phyloP scores from a whole-genome alignment of 1,140 invertebrate species.

The Halictus rubicundus region DNA sequence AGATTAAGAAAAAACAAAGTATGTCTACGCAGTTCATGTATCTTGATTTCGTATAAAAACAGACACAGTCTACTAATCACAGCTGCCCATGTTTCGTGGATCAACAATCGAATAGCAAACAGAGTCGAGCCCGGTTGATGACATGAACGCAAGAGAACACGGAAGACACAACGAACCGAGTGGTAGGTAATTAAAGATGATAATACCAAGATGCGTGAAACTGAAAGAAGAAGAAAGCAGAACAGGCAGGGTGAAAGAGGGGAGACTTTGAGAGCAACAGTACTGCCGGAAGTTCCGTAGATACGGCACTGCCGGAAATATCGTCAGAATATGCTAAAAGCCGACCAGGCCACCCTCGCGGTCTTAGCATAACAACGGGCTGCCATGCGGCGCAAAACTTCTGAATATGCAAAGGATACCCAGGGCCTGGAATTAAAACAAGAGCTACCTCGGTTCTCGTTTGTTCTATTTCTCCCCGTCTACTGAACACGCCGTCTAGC shows the following conservation, averaged over 20 bases:
- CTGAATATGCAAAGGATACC: slow-evolving; percentile 70
- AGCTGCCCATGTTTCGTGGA: no score
- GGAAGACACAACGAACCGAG: slow-evolving; percentile 37
- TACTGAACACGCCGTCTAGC: not conserved
- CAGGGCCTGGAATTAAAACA: slow-evolving; percentile 54
- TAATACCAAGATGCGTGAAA: slow-evolving; percentile 58
- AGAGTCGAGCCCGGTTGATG: no score
- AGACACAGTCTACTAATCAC: no score
- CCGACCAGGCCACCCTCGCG: slow-evolving; percentile 52
- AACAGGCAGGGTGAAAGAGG: not conserved
- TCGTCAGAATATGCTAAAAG: slow-evolving; percentile 73
- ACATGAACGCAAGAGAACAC: no score
- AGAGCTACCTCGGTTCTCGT: slow-evolving; percentile 45
- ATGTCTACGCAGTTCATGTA: no score
- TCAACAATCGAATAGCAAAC: no score
- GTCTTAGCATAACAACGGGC: slow-evolving; percentile 74
- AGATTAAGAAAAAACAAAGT: no score
- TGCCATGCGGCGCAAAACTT: slow-evolving; percentile 69
- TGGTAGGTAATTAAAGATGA: slow-evolving; percentile 60
- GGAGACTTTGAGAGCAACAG: slow-evolving; percentile 21
- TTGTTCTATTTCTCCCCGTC: slow-evolving; percentile 5
- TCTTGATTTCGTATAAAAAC: no score
- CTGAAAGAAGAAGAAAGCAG: slow-evolving; percentile 9
- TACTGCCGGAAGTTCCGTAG: slow-evolving; percentile 35
- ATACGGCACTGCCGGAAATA: slow-evolving; percentile 64